phyloP scores from a whole-genome alignment of 2,888 invertebrate species.

The Ectropis crepuscularia region DNA sequence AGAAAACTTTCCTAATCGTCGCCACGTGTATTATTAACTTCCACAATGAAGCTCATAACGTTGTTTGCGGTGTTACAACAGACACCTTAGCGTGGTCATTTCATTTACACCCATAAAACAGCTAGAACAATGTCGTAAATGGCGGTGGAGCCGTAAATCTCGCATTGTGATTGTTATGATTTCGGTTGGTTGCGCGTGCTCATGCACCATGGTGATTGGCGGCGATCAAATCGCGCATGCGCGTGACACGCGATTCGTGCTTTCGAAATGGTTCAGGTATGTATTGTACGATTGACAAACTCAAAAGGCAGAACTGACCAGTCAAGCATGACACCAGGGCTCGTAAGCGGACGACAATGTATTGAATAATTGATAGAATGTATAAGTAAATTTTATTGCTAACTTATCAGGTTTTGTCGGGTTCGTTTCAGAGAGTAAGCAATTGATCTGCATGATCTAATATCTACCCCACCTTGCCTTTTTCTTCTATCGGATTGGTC shows the following conservation, averaged over 20 bases:
- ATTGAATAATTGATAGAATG: too few relatives aligned
- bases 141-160: slow-evolving; percentile 54
- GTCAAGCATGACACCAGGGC: too few relatives aligned
- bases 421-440: too few relatives aligned
- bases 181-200: slow-evolving; percentile 65
- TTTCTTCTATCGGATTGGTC: too few relatives aligned
- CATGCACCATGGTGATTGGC: slow-evolving; percentile 67
- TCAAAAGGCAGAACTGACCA: too few relatives aligned
- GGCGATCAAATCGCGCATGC: slow-evolving; percentile 58
- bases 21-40: slow-evolving; percentile 20
- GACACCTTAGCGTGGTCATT: slow-evolving; percentile 46
- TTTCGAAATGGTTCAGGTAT: slow-evolving; percentile 35
- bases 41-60: slow-evolving; percentile 18
- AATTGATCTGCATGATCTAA: too few relatives aligned
- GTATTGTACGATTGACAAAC: too few relatives aligned
- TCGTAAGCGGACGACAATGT: too few relatives aligned
- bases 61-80: slow-evolving; percentile 24
- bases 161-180: slow-evolving; percentile 55
- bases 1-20: slow-evolving; percentile 1
- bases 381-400: too few relatives aligned
- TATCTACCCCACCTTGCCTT: too few relatives aligned
- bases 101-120: slow-evolving; percentile 47
- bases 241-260: slow-evolving; percentile 55
- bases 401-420: too few relatives aligned
- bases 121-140: slow-evolving; percentile 59